Percentiles rank a stretch among this genome's conserved stretches.
These are phyloP conservation scores for Esox masquinongy DNA, from an alignment of 2,797 vertebrate genomes.

Conservation along the genomic window DNA sequence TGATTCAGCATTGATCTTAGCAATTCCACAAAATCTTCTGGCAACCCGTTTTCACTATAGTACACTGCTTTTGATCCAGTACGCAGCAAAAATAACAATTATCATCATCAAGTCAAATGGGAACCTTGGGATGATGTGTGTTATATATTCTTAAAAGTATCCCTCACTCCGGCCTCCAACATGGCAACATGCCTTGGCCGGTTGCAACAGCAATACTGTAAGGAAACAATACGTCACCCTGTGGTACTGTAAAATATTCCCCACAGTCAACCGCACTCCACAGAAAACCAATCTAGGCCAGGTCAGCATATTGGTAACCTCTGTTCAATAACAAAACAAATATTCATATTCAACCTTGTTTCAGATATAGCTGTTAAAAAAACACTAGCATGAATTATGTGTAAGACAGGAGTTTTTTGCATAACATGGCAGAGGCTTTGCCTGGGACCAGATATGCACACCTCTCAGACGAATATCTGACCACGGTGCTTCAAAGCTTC, in stretches of 20 bases:
- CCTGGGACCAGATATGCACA: background rate
- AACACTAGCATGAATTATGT: background rate
- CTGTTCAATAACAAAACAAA: slow-evolving; percentile 17
- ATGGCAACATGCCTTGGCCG: background rate
- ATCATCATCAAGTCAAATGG: background rate
- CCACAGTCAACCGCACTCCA: slow-evolving; percentile 19
- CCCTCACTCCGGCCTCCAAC: background rate
- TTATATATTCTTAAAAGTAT: background rate
- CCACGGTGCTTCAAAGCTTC: background rate
- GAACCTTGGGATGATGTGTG: background rate
- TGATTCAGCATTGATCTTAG: background rate
- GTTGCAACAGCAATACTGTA: background rate
- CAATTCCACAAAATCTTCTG: too few species aligned
- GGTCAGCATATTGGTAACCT: slow-evolving; percentile 11
- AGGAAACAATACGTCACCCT: slow-evolving; percentile 5
- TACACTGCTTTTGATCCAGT: background rate
- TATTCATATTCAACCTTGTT: background rate
- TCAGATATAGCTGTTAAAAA: slow-evolving; percentile 16
- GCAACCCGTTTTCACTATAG: background rate
- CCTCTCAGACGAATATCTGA: background rate
- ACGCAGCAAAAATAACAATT: background rate
- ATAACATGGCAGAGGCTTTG: background rate
- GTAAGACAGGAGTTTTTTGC: background rate
- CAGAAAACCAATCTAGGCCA: slow-evolving; percentile 26
- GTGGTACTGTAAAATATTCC: background rate